phyloP scores from a whole-genome alignment of 2,113 vertebrate species.

The Typhlomys cinereus region DNA sequence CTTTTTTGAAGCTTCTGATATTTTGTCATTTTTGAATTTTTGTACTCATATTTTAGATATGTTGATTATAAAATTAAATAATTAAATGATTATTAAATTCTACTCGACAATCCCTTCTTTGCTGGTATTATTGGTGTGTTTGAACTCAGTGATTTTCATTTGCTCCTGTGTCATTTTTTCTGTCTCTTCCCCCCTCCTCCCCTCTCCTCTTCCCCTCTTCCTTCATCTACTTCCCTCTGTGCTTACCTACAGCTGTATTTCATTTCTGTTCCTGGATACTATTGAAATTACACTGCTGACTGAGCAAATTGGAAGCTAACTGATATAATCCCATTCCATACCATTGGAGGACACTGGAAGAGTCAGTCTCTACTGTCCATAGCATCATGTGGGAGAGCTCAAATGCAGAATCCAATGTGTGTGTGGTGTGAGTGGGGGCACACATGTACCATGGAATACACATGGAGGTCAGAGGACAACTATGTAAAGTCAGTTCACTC shows the following conservation, averaged over 20 bases:
- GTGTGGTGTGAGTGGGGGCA: too few relatives aligned
- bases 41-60: not conserved
- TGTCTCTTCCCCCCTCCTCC: not conserved
- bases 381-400: not conserved
- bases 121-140: not conserved
- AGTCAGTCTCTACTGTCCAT: not conserved
- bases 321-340: not conserved
- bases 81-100: not conserved
- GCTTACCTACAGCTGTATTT: not conserved
- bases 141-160: slow-evolving; percentile 1
- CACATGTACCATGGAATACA: too few relatives aligned
- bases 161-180: not conserved
- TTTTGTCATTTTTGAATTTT: slow-evolving; percentile 31
- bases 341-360: not conserved
- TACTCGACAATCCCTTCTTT: not conserved
- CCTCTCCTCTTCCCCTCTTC: not conserved
- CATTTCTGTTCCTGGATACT: not conserved
- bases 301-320: not conserved
- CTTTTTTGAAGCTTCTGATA: too few relatives aligned
- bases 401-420: too few relatives aligned
- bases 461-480: too few relatives aligned
- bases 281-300: slow-evolving; percentile 23
- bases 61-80: slow-evolving; percentile 6
- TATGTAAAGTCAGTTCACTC: too few relatives aligned
- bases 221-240: not conserved